Evolutionary conservation across 2,888 invertebrate genomes (phyloP), one percentile per base, ranked within the genome.

Genomic region (Agrotis ipsilon): DNA sequence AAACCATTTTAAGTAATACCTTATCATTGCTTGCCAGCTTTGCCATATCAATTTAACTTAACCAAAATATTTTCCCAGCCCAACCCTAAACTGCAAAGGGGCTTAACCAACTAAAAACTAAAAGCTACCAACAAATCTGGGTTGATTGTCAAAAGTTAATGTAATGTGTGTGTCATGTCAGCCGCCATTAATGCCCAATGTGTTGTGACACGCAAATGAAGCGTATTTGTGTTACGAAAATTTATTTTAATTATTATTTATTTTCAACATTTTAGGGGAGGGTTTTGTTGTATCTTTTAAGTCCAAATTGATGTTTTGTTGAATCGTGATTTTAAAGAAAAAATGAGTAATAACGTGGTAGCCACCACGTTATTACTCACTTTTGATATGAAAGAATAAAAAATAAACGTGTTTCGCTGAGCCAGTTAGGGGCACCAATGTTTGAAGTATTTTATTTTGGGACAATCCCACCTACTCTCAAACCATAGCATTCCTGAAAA

Each of bases 71-170:
- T 73, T 69, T 46, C 59, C 59, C 45, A 67, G 54, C 72, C 83
- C 81, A 81, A 81, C 85, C 84, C 76, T 67, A 32, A 72, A 72
- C 67, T 71, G 65, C 64, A 52, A 60, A 81, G 68, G 63, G 78
- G 71, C 72, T 72, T 78, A 72, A 64, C 72, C 57, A 72, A 78
- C 81, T 78, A 78, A 84, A 81, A 73, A 76, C 74, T 80, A 73
- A 85, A 84, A 80, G 74, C 72, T 58, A 46, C 58, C 54, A 68
- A 77, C 80, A 86, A 85, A 86, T 86, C 85, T 84, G 85, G 85
- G 83, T 86, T 86, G 86, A 85, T 86, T 81, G 85, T 86, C 78
- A 81, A 81, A 85, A 81, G 73, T 84, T 82, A 84, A 86, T 86
- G 79, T 81, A 84, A 86, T 81, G 81, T 78, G 81, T 78, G 70